Evolutionary conservation across 2,113 vertebrate genomes (phyloP), one percentile per base, ranked within the genome.

Genomic region (Nothocercus nigrocapillus): DNA sequence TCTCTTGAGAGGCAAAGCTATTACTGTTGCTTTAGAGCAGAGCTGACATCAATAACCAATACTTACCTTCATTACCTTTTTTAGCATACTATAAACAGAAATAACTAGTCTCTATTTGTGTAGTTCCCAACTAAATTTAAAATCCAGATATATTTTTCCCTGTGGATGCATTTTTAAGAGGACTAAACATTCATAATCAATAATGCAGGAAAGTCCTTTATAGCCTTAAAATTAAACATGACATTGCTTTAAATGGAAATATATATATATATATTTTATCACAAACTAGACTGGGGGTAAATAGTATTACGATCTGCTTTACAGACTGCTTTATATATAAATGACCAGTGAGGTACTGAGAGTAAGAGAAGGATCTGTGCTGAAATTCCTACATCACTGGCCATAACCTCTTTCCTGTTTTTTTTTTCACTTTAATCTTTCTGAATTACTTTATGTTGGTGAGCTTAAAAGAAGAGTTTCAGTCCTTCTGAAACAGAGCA

Each of bases 71-170:
- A 32, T 61, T 90, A 47, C 40, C 16, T 77, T 83, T 94, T 93
- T 91, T 76, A 93, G 73, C 72, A 53, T 64, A 38, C 86, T 87
- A 25, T 92, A 93, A 96, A 85, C 66, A 95, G 87, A 95, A 97
- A 91, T 87, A 97, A 74, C 70, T 84, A 42, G 68, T 93, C 27
- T 11, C 6, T 89, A 72, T 89, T 88, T 96, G 54, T 92, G 92
- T 45, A 85, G 72, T 36, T 95, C 56, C 56, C 88, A 81, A 91
- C 94, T 88, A 61, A 90, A 88, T 94, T 95, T 88, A 49, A 91
- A 80, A 92, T 80, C 38, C 76, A 85, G 70, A 87, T 93, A 95
- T 96, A 94, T 95, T 94, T 91, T 90, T 17, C 58, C 69, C 68
- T 67, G 21, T 81, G 77, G 75, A 68, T 54, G 80, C 30, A 53